phyloP scores from a whole-genome alignment of 2,113 vertebrate species.

The Platichthys flesus region DNA sequence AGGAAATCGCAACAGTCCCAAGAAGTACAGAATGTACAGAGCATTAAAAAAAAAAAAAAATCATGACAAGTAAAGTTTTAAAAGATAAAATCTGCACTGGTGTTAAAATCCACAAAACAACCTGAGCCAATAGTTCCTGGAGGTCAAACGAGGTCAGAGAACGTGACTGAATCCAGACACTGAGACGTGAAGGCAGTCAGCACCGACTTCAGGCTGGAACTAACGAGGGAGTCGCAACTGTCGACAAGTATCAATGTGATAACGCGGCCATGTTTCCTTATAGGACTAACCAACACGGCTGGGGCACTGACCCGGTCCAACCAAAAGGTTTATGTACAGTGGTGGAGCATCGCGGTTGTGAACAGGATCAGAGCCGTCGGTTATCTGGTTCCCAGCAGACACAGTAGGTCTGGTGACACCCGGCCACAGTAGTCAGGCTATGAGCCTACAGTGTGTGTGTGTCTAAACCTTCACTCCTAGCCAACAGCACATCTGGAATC shows the following conservation, averaged over 20 bases:
- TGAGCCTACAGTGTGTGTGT: constrained; percentile 57
- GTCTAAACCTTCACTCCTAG: constrained; percentile 36
- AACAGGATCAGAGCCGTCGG: background rate
- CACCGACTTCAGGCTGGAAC: background rate
- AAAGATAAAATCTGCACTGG: constrained; percentile 21
- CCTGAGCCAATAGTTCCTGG: background rate
- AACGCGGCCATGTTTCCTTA: constrained; percentile 2
- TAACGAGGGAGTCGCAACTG: background rate
- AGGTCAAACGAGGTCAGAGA: constrained; percentile 14
- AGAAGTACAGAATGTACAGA: background rate
- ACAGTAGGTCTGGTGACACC: constrained; percentile 43
- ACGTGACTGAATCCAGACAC: background rate
- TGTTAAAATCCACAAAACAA: background rate
- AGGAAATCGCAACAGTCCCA: background rate
- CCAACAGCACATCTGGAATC: constrained; percentile 23
- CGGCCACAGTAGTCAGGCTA: background rate
- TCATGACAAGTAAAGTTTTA: background rate
- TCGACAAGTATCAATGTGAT: constrained; percentile 41
- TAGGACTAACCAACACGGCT: constrained; percentile 14
- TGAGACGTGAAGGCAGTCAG: background rate
- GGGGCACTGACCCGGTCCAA: background rate
- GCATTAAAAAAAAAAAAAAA: background rate
- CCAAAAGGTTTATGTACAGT: background rate
- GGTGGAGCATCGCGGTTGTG: too few species aligned
- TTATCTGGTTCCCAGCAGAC: constrained; percentile 33